Percentiles rank a stretch among this genome's conserved stretches.
phyloP scores from a whole-genome alignment of 2,888 invertebrate genomes.

The Gandaritis pyraliata region DNA sequence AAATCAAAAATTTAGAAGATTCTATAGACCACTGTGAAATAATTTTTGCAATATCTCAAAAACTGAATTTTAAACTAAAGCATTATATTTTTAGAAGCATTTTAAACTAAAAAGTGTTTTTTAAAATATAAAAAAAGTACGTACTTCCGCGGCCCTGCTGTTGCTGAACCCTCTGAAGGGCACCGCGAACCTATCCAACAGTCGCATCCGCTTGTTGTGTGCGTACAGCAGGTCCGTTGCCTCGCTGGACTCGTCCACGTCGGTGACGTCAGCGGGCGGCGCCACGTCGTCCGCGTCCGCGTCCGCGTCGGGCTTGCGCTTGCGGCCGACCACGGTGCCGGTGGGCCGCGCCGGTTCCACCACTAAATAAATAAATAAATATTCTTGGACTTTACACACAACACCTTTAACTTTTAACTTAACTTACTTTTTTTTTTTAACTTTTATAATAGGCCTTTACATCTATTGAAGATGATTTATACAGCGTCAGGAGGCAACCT shows the following conservation, averaged over 20 bases:
- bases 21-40: too few species aligned
- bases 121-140: background rate
- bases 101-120: too few species aligned
- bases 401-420: too few species aligned
- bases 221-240: slow-evolving; percentile 8
- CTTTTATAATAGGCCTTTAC: too few species aligned
- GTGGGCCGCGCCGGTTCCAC: slow-evolving; percentile 59
- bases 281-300: background rate
- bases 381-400: too few species aligned
- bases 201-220: slow-evolving; percentile 60
- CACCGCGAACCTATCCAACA: slow-evolving; percentile 63
- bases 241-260: background rate
- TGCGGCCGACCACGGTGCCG: slow-evolving; percentile 76
- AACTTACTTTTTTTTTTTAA: too few species aligned
- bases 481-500: too few species aligned
- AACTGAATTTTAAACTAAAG: too few species aligned
- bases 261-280: background rate
- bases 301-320: slow-evolving; percentile 65
- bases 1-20: too few species aligned
- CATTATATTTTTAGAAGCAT: too few species aligned
- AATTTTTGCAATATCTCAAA: too few species aligned
- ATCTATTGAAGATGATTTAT: too few species aligned
- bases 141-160: slow-evolving; percentile 38
- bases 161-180: slow-evolving; percentile 50
- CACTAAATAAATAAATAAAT: background rate